Conservation (phyloP, 1,140 invertebrate species). For the Chlorops oryzae region DNA sequence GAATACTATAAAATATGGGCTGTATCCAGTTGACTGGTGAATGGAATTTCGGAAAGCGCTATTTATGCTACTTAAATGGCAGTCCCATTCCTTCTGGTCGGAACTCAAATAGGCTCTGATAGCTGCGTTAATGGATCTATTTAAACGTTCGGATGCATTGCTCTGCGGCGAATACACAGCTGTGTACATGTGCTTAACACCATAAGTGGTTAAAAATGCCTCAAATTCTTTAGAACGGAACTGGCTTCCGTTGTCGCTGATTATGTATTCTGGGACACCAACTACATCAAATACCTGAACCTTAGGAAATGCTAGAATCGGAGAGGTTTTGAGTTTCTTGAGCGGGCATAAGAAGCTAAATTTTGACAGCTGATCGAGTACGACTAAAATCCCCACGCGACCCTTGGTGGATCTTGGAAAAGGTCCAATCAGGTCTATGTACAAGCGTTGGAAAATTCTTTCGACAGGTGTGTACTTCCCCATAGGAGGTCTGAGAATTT, state of each 20-base stretch:
- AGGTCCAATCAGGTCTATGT: not conserved
- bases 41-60: constrained; percentile 1
- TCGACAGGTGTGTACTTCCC: not conserved
- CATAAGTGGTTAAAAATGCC: not conserved
- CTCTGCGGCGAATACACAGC: constrained; percentile 6
- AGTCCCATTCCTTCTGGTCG: constrained; percentile 11
- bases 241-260: constrained; percentile 7
- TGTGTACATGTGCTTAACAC: not conserved
- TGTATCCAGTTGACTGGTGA: constrained; percentile 12
- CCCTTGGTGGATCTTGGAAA: not conserved
- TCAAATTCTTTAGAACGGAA: not conserved
- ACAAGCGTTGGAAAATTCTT: constrained; percentile 3
- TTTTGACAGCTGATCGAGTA: constrained; percentile 8
- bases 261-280: not conserved
- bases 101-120: constrained; percentile 1
- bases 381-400: constrained; percentile 1
- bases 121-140: constrained; percentile 5
- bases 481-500: not conserved
- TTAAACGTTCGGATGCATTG: constrained; percentile 6
- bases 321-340: not conserved
- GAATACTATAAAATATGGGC: no score
- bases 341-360: constrained; percentile 2
- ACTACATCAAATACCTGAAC: not conserved
- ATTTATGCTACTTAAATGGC: constrained; percentile 5
- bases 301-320: not conserved